These are phyloP conservation scores for Mesochorus sp. DNA, from an alignment of 2,888 invertebrate species.

Conservation along the genomic window DNA sequence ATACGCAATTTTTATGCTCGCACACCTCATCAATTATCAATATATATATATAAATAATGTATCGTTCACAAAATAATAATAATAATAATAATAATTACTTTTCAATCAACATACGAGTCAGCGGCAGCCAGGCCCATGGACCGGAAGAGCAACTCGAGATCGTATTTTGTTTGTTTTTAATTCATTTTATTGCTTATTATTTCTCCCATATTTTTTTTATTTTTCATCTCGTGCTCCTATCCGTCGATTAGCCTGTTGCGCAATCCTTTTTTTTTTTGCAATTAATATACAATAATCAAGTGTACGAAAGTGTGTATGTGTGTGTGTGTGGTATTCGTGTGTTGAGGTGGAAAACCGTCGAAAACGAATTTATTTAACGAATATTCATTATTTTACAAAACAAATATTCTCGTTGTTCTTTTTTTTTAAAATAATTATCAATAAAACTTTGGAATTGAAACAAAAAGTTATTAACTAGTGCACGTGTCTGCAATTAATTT, in stretches of 20 bases:
- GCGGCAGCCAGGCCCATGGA: slow-evolving; percentile 61
- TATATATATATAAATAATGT: too few species aligned
- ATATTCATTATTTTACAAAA: too few species aligned
- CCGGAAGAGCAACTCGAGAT: slow-evolving; percentile 27
- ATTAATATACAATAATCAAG: slow-evolving; percentile 52
- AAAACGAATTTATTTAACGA: too few species aligned
- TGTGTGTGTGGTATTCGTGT: slow-evolving; percentile 9
- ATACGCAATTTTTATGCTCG: slow-evolving; percentile 29
- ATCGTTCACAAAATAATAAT: slow-evolving; percentile 36
- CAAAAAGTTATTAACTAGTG: too few species aligned
- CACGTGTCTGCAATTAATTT: too few species aligned
- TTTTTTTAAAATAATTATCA: too few species aligned
- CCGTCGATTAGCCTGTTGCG: slow-evolving; percentile 57
- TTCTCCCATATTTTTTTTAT: not conserved
- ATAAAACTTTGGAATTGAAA: too few species aligned
- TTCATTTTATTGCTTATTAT: not conserved
- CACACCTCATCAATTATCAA: slow-evolving; percentile 31
- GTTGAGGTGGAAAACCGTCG: too few species aligned
- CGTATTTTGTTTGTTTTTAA: not conserved
- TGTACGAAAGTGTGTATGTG: slow-evolving; percentile 45
- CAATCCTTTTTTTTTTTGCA: slow-evolving; percentile 34
- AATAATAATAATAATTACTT: slow-evolving; percentile 25
- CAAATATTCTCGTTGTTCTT: too few species aligned
- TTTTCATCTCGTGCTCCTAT: slow-evolving; percentile 58
- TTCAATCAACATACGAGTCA: slow-evolving; percentile 55